Evolutionary conservation across 2,888 invertebrate genomes (phyloP).

Genomic region (Sesamia inferens): DNA sequence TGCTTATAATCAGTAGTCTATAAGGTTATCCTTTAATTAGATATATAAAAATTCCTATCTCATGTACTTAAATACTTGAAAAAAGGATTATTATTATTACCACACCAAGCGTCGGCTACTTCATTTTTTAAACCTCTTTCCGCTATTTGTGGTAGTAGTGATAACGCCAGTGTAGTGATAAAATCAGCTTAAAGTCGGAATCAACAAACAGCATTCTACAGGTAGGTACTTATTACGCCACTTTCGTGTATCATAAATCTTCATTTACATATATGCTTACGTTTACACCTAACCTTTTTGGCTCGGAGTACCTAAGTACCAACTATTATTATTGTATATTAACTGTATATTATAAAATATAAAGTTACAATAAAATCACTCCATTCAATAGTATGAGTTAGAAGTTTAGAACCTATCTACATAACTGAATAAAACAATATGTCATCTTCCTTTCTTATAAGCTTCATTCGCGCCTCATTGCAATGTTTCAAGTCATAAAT

Average conservation of each 20-base stretch:
- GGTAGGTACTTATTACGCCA: neutral
- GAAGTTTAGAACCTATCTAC: neutral
- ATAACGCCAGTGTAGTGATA: neutral
- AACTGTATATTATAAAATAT: too few relatives aligned
- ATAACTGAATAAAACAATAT: slow-evolving; percentile 35
- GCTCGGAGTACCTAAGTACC: neutral
- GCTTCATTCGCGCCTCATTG: slow-evolving; percentile 52
- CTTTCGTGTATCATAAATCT: neutral
- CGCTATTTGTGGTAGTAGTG: neutral
- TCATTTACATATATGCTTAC: neutral
- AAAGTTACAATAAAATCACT: neutral
- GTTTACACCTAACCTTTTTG: neutral
- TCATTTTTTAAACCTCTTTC: neutral
- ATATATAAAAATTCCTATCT: neutral
- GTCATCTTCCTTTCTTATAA: slow-evolving; percentile 31
- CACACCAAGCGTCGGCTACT: neutral
- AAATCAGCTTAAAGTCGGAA: neutral
- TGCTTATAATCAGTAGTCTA: neutral
- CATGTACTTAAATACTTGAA: neutral
- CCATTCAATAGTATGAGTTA: slow-evolving; percentile 23
- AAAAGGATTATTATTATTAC: neutral
- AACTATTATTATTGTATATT: too few relatives aligned
- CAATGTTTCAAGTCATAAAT: slow-evolving; percentile 70
- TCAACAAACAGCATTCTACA: neutral
- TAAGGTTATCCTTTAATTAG: neutral